Percentiles rank a stretch among this genome's conserved stretches.
Evolutionary conservation across 2,888 invertebrate species (phyloP).

Genomic region (Diaprepes abbreviatus): DNA sequence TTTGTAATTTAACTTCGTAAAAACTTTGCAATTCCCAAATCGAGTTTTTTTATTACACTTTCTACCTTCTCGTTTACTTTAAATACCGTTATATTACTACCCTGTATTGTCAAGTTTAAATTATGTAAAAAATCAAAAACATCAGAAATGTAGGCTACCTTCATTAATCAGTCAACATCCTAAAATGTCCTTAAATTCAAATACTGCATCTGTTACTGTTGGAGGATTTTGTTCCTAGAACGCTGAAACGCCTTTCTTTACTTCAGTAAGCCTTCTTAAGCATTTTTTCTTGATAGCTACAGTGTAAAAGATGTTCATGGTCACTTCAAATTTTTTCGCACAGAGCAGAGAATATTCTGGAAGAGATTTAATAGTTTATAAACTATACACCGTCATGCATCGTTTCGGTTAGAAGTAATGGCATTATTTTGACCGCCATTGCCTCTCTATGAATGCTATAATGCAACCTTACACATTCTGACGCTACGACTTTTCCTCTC

Average conservation of each 20-base stretch:
- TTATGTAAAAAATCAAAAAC: not conserved
- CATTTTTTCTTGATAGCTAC: constrained; percentile 1
- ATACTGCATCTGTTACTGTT: not conserved
- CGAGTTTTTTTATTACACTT: not conserved
- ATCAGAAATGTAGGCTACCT: not conserved
- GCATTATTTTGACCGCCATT: not conserved
- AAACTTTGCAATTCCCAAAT: not conserved
- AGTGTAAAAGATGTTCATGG: not conserved
- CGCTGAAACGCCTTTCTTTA: not conserved
- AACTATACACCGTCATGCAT: not conserved
- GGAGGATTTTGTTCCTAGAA: not conserved
- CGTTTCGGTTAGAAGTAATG: not conserved
- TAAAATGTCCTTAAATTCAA: not conserved
- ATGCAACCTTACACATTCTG: not conserved
- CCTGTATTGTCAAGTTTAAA: not conserved
- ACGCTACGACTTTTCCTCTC: not conserved
- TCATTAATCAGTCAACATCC: not conserved
- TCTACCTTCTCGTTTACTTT: not conserved
- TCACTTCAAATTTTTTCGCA: not conserved
- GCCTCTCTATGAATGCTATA: not conserved
- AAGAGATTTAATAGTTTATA: not conserved
- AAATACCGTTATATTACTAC: not conserved
- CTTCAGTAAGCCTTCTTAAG: not conserved
- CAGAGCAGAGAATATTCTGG: not conserved
- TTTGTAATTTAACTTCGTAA: not conserved